Conservation (phyloP, 2,888 invertebrate genomes). For the Pristionchus japonicus region DNA sequence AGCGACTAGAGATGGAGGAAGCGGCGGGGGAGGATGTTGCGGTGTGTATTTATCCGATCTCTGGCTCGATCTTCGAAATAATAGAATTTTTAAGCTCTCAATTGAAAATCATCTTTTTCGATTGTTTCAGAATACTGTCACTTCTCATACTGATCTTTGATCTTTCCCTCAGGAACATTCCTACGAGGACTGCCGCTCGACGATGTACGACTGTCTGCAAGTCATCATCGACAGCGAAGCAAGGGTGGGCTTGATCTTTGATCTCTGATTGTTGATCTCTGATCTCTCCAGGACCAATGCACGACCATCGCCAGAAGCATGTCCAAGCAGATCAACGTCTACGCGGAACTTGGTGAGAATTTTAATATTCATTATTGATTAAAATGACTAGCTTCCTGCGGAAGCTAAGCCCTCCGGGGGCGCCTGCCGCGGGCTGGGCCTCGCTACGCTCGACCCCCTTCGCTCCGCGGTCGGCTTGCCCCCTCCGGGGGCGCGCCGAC, state of each 20-base stretch:
- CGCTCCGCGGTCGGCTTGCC: too few relatives aligned
- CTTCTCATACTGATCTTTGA: background rate
- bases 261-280: background rate
- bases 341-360: background rate
- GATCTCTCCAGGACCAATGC: background rate
- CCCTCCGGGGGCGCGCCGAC: too few relatives aligned
- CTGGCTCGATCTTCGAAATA: too few relatives aligned
- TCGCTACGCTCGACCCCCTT: too few relatives aligned
- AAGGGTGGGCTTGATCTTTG: background rate
- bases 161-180: background rate
- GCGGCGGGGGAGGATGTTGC: too few relatives aligned
- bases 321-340: background rate
- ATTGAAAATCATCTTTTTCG: too few relatives aligned
- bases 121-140: too few relatives aligned
- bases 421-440: too few relatives aligned
- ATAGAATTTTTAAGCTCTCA: too few relatives aligned
- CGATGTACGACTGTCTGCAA: background rate
- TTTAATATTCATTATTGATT: too few relatives aligned
- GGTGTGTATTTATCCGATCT: background rate
- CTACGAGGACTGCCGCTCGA: background rate
- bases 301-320: background rate
- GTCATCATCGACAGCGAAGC: background rate
- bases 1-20: background rate
- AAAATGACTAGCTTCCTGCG: too few relatives aligned
- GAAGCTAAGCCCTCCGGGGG: too few relatives aligned